Percentiles rank a stretch among this genome's conserved stretches.
Conservation (phyloP, 2,888 invertebrate species). For the Drosophila mimetica region DNA sequence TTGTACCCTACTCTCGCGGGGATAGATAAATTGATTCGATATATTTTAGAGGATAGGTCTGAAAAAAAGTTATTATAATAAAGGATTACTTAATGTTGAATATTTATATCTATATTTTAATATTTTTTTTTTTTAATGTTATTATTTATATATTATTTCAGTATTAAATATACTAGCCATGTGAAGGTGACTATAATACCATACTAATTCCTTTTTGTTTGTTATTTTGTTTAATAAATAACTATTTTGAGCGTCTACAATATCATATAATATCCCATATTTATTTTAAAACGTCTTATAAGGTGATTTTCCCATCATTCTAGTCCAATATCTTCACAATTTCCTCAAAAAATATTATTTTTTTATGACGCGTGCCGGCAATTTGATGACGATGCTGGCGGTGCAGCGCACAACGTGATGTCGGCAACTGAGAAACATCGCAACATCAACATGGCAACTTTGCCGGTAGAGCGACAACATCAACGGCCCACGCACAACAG, state of each 20-base stretch:
- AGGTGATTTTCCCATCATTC: constrained; percentile 30
- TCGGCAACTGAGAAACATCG: constrained; percentile 17
- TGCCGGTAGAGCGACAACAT: constrained; percentile 28
- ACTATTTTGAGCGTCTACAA: too few species aligned
- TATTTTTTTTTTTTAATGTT: not conserved
- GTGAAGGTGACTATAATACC: too few species aligned
- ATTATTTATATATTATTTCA: too few species aligned
- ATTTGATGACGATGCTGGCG: constrained; percentile 58
- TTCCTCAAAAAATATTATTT: constrained; percentile 17
- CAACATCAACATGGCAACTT: constrained; percentile 40
- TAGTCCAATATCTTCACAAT: constrained; percentile 5
- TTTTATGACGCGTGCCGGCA: constrained; percentile 69
- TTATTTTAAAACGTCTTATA: not conserved
- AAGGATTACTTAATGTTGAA: not conserved
- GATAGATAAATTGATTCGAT: constrained; percentile 1
- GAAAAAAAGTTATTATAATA: too few species aligned
- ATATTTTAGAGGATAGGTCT: too few species aligned
- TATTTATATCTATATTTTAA: not conserved
- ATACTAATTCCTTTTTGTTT: too few species aligned
- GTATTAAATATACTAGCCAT: too few species aligned
- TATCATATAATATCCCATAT: too few species aligned
- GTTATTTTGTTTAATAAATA: too few species aligned
- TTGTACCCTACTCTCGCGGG: constrained; percentile 43
- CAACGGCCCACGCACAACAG: constrained; percentile 55
- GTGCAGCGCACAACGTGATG: constrained; percentile 25